Percentiles rank a stretch among this genome's conserved stretches.
phyloP scores from a whole-genome alignment of 2,797 vertebrate genomes.

The Prionace glauca region DNA sequence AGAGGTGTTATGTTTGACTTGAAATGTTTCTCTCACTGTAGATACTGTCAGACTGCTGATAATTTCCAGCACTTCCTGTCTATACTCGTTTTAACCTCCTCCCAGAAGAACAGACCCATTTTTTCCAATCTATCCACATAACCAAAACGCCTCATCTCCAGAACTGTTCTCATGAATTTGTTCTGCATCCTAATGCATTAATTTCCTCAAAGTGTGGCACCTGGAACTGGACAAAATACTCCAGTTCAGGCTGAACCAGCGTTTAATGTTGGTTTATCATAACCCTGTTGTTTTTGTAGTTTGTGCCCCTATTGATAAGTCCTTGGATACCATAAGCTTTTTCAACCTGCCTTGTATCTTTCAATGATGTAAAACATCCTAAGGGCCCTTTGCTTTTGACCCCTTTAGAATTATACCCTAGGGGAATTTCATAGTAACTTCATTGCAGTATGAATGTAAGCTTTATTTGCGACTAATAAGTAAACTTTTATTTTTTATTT shows the following conservation, averaged over 20 bases:
- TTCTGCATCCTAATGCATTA: not conserved
- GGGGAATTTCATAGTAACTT: too few relatives aligned
- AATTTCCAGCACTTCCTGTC: not conserved
- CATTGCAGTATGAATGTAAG: too few relatives aligned
- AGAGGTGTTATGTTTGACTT: not conserved
- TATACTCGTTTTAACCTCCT: not conserved
- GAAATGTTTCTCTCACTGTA: not conserved
- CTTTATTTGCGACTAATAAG: too few relatives aligned
- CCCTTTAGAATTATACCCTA: not conserved
- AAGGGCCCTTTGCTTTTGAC: not conserved
- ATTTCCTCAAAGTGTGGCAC: not conserved
- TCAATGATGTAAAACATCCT: not conserved
- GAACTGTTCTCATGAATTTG: not conserved
- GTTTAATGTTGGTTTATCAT: not conserved
- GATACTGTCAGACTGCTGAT: not conserved
- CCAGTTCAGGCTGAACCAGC: not conserved
- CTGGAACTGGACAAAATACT: too few relatives aligned
- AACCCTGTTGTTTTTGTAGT: not conserved
- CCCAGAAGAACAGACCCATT: not conserved
- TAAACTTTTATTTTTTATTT: not conserved
- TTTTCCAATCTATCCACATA: not conserved
- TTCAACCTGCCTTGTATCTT: not conserved
- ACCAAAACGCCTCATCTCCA: not conserved
- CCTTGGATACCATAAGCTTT: not conserved
- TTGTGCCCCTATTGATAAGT: not conserved